These are phyloP conservation scores for Eutrigla gurnardus DNA, from an alignment of 2,797 vertebrate genomes.

Conservation along the genomic window DNA sequence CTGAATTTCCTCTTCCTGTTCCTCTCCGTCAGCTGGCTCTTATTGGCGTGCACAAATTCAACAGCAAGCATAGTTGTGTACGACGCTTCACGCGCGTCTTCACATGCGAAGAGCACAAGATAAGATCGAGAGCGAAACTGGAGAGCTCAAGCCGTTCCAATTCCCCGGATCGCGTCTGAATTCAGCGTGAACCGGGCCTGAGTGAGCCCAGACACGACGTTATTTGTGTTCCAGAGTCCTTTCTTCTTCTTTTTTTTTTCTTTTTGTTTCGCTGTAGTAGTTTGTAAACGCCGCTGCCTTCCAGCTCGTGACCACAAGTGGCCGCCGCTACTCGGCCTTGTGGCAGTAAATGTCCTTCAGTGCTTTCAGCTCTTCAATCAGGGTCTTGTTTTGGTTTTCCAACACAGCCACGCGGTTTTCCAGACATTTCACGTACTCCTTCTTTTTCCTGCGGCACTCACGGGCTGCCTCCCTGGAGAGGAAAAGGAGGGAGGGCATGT, in stretches of 20 bases:
- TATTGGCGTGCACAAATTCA: conserved; percentile 47
- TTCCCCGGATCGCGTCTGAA: conserved; percentile 35
- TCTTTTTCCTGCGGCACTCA: conserved; percentile 98
- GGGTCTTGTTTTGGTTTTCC: conserved; percentile 99
- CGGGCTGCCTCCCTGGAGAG: conserved; percentile 93
- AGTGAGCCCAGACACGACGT: conserved; percentile 67
- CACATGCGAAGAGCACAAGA: conserved; percentile 68
- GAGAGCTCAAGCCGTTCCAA: conserved; percentile 49
- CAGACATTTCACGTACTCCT: conserved; percentile 98
- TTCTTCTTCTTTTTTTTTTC: conserved; percentile 7
- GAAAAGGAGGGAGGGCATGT: neutral
- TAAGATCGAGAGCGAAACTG: conserved; percentile 59
- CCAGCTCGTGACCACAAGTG: conserved; percentile 36
- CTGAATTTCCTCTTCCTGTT: conserved; percentile 65
- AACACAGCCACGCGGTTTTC: conserved; percentile 97
- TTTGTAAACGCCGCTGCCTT: conserved; percentile 81
- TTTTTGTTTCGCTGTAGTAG: conserved; percentile 45
- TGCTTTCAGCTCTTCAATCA: conserved; percentile 98
- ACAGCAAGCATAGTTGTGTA: conserved; percentile 52
- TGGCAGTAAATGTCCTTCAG: conserved; percentile 99
- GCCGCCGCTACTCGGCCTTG: conserved; percentile 90
- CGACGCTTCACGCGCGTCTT: conserved; percentile 59
- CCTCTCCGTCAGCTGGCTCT: conserved; percentile 38
- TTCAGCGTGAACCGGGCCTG: conserved; percentile 69
- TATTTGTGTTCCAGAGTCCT: conserved; percentile 85